Evolutionary conservation across 2,888 invertebrate genomes (phyloP), one percentile per base, ranked within the genome.

Genomic region (Ceraclea dissimilis): DNA sequence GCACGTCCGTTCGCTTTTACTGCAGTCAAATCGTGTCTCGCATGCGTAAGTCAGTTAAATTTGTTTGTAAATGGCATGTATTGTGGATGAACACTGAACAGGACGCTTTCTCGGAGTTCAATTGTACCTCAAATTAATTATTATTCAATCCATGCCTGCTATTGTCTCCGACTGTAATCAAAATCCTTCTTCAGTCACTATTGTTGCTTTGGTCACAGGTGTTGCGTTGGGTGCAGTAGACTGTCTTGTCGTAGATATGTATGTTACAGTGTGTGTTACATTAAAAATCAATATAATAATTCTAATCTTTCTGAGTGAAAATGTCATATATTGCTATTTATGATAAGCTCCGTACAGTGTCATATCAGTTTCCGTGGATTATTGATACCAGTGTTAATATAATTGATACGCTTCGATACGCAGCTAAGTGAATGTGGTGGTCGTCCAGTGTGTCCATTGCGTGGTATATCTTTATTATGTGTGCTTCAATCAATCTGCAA

Each of bases 271-370:
- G 26, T 6, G 26, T 26, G 26, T 10, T 26, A 10, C 13, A 13
- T 39, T 39, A 8, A 8, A 13, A 39, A n/a, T 13, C 39, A 13
- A 13, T 39, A 13, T 16, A 8, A 5, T 39, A 33, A 51, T 53
- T 54, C 52, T 60, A 56, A 54, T 56, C 58, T 54, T 48, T 49
- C 39, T 47, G 54, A 57, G 61, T 61, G n/a, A 63, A 61, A 60
- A 63, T 63, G 62, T 61, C 61, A 65, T 64, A 64, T 63, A 53
- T 54, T 59, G 62, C 55, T 17, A 13, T 46, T 26, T 43, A 46
- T 19, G 55, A 55, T 55, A 55, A 55, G 54, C 49, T 39, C 50
- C 50, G 46, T 26, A 17, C 34, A 31, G 54, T 22, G 39, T 21
- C 33, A 22, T 57, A 57, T 53, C 53, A 49, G 46, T 43, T 34